These are phyloP conservation scores for Lissonota sp. DNA, from an alignment of 2,888 invertebrate species.

Conservation along the genomic window DNA sequence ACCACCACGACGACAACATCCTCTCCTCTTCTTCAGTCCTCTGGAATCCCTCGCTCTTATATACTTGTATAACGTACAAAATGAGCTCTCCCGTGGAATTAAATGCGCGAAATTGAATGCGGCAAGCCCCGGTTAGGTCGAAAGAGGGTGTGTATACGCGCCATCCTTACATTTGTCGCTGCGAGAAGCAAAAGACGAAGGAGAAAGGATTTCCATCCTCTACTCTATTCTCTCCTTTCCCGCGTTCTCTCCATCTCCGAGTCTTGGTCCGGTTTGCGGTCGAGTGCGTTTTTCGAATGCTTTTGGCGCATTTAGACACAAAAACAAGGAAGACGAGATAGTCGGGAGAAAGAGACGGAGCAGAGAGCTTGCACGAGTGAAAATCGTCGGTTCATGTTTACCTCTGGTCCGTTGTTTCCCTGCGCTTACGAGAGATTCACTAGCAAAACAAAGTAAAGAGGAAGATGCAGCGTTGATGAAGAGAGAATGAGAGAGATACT, in stretches of 20 bases:
- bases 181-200: no score
- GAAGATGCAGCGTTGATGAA: no score
- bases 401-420: no score
- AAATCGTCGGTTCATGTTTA: no score
- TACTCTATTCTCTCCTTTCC: not conserved
- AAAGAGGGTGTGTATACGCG: not conserved
- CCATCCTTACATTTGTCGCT: not conserved
- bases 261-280: slow-evolving; percentile 41
- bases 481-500: no score
- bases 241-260: slow-evolving; percentile 7
- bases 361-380: no score
- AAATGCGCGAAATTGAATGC: slow-evolving; percentile 58
- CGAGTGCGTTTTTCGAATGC: not conserved
- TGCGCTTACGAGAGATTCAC: no score
- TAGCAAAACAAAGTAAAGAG: no score
- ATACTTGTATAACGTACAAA: slow-evolving; percentile 35
- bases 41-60: slow-evolving; percentile 12
- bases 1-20: slow-evolving; percentile 57
- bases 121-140: slow-evolving; percentile 42
- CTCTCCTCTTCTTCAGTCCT: not conserved
- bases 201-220: no score
- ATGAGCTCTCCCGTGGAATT: slow-evolving; percentile 35
- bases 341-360: no score
- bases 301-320: no score
- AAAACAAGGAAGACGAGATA: no score